Conservation (phyloP, 2,888 invertebrate genomes). For the Tortrix viridana region DNA sequence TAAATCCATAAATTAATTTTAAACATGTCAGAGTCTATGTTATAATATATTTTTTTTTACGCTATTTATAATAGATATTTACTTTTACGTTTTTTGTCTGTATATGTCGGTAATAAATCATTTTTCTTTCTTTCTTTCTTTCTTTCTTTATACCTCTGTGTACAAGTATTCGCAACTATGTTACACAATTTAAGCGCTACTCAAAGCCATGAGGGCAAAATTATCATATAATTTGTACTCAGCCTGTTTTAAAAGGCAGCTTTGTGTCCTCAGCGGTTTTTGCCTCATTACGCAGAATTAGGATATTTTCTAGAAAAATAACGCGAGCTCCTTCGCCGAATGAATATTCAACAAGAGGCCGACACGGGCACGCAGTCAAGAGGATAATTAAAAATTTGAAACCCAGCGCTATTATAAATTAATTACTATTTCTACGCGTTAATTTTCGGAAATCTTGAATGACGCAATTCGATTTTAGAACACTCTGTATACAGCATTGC, state of each 20-base stretch:
- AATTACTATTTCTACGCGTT: conserved; percentile 53
- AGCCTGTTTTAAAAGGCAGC: conserved; percentile 45
- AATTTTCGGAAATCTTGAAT: conserved; percentile 24
- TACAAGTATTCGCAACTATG: neutral
- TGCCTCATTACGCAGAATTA: conserved; percentile 72
- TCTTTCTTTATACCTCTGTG: too few species aligned
- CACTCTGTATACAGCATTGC: too few species aligned
- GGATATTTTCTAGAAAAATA: conserved; percentile 70
- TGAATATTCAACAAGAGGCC: conserved; percentile 71
- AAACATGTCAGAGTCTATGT: too few species aligned
- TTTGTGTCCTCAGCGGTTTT: conserved; percentile 51
- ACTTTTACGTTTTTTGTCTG: too few species aligned
- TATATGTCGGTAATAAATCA: too few species aligned
- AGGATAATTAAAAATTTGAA: conserved; percentile 72
- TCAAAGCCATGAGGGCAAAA: conserved; percentile 37
- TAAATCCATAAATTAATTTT: too few species aligned
- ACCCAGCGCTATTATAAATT: conserved; percentile 49
- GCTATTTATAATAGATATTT: too few species aligned
- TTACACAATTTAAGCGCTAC: neutral
- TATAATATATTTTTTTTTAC: too few species aligned
- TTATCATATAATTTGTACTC: conserved; percentile 58
- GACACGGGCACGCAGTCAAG: conserved; percentile 47
- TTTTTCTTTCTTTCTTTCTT: too few species aligned
- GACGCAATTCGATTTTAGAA: too few species aligned
- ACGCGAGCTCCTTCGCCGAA: conserved; percentile 60